Evolutionary conservation across 2,888 invertebrate genomes (phyloP).

Genomic region (Tachina fera): DNA sequence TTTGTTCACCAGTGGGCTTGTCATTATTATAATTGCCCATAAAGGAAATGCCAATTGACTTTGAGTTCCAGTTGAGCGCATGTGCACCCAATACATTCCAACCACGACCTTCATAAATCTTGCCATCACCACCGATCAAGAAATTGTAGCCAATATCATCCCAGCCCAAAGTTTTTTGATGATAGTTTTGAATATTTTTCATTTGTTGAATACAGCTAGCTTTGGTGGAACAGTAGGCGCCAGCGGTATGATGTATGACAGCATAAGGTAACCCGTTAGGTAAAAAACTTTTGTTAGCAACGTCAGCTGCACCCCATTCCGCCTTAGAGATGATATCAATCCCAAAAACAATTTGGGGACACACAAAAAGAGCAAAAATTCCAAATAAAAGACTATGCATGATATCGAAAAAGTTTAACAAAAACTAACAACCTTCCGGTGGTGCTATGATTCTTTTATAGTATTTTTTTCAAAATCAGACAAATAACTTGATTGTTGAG

Average conservation of each 20-base stretch:
- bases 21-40: conserved; percentile 74
- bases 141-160: conserved; percentile 77
- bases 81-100: conserved; percentile 76
- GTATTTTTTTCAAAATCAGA: background rate
- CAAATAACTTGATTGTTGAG: conserved; percentile 5
- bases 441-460: conserved; percentile 28
- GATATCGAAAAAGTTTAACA: conserved; percentile 19
- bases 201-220: conserved; percentile 73
- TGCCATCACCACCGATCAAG: conserved; percentile 77
- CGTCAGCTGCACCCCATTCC: conserved; percentile 76
- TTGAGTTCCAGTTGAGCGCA: conserved; percentile 74
- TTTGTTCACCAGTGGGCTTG: conserved; percentile 73
- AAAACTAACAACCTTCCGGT: conserved; percentile 18
- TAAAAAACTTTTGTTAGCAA: conserved; percentile 64
- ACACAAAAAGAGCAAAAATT: conserved; percentile 52
- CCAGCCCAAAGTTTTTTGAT: conserved; percentile 74
- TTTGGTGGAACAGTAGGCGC: conserved; percentile 77
- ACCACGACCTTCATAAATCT: conserved; percentile 77
- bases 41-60: conserved; percentile 76
- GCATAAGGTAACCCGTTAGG: conserved; percentile 72
- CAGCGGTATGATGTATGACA: conserved; percentile 88
- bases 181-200: conserved; percentile 74
- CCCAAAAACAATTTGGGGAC: conserved; percentile 55
- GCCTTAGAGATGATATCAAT: conserved; percentile 72
- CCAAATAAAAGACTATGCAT: conserved; percentile 49